phyloP scores from a whole-genome alignment of 2,113 vertebrate genomes.

The Trematocara marginatum region DNA sequence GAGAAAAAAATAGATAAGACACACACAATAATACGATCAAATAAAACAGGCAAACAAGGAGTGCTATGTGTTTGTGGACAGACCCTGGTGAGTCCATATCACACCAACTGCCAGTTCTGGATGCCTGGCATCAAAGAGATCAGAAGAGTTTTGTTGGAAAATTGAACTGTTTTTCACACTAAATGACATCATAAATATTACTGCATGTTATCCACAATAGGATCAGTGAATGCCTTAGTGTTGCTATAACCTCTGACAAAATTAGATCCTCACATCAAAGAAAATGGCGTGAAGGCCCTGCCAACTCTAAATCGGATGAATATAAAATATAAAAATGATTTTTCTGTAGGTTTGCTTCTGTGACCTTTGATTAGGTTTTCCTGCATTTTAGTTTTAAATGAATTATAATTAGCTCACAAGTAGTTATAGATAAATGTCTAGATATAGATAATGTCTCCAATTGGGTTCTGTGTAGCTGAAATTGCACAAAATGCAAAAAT shows the following conservation, averaged over 20 bases:
- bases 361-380: fast-evolving
- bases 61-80: not conserved
- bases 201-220: not conserved
- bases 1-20: not conserved
- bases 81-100: constrained; percentile 19
- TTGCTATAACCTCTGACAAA: not conserved
- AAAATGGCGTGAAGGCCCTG: not conserved
- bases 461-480: not conserved
- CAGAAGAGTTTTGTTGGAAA: not conserved
- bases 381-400: not conserved
- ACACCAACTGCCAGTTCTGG: not conserved
- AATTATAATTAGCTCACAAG: not conserved
- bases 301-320: not conserved
- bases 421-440: not conserved
- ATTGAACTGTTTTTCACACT: not conserved
- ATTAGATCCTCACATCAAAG: not conserved
- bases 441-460: not conserved
- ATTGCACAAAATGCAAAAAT: not conserved
- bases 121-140: not conserved
- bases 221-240: not conserved
- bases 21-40: constrained; percentile 20
- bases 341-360: not conserved
- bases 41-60: constrained; percentile 37
- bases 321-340: not conserved
- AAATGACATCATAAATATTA: not conserved